phyloP scores from a whole-genome alignment of 1,140 invertebrate species.

The Scaptomyza hsui region DNA sequence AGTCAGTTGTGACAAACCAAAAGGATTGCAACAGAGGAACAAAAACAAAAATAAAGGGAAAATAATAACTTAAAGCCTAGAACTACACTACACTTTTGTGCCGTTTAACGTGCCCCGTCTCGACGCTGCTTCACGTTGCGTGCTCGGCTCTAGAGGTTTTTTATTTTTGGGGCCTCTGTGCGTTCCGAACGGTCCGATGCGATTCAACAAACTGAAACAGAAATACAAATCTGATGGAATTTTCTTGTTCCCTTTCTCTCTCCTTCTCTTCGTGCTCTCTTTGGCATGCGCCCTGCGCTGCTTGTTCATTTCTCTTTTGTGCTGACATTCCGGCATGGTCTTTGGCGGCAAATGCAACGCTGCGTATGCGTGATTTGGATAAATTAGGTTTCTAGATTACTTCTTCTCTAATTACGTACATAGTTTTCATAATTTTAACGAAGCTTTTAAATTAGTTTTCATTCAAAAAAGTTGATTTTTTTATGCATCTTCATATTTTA shows the following conservation, averaged over 20 bases:
- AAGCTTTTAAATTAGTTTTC: too few species aligned
- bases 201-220: slow-evolving; percentile 75
- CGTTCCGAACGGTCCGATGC: slow-evolving; percentile 70
- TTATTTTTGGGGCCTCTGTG: slow-evolving; percentile 37
- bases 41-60: slow-evolving; percentile 8
- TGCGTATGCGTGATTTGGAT: slow-evolving; percentile 57
- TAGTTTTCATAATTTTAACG: too few species aligned
- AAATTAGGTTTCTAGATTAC: neutral
- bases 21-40: slow-evolving; percentile 29
- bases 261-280: neutral
- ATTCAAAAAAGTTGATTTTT: too few species aligned
- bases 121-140: slow-evolving; percentile 40
- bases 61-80: slow-evolving; percentile 35
- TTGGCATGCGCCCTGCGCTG: slow-evolving; percentile 43
- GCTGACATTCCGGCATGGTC: slow-evolving; percentile 40
- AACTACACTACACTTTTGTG: slow-evolving; percentile 56
- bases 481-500: too few species aligned
- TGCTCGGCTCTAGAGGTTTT: slow-evolving; percentile 34
- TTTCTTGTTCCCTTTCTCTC: slow-evolving; percentile 31
- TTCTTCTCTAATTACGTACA: too few species aligned
- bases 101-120: slow-evolving; percentile 49
- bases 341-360: slow-evolving; percentile 54
- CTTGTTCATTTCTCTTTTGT: slow-evolving; percentile 35
- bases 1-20: slow-evolving; percentile 2
- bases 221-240: slow-evolving; percentile 52